Evolutionary conservation across 2,888 invertebrate species (phyloP).

Genomic region (Mesopsocus fuscifrons): DNA sequence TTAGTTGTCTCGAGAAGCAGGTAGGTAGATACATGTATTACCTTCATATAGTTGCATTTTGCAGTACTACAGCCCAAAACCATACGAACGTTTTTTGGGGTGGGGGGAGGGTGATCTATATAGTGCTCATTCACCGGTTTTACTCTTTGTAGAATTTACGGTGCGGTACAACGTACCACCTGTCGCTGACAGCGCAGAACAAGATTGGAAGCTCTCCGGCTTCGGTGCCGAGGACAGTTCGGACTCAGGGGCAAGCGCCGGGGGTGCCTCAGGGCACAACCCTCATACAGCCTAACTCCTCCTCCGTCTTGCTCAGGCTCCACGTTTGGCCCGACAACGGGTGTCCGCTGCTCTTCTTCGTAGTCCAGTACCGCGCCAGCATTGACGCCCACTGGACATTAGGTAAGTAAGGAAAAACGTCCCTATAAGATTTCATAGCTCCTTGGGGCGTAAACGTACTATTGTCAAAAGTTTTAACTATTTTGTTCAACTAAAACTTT

Average conservation of each 20-base stretch:
- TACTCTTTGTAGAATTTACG: constrained; percentile 33
- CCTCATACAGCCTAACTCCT: constrained; percentile 49
- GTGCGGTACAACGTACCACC: constrained; percentile 54
- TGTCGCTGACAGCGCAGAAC: constrained; percentile 48
- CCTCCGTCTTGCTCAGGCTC: constrained; percentile 41
- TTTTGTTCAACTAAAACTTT: constrained; percentile 1
- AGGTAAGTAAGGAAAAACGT: constrained; percentile 26
- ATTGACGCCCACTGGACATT: constrained; percentile 47
- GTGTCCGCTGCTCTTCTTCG: constrained; percentile 46
- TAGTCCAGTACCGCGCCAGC: constrained; percentile 44
- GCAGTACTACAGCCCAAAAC: too few species aligned
- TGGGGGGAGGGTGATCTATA: too few species aligned
- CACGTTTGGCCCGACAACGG: constrained; percentile 58
- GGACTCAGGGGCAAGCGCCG: constrained; percentile 52
- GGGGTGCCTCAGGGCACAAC: constrained; percentile 41
- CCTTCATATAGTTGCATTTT: too few species aligned
- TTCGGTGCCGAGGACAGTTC: constrained; percentile 44
- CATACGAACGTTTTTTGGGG: too few species aligned
- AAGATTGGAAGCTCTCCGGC: constrained; percentile 50
- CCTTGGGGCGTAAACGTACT: too few species aligned
- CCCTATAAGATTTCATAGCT: too few species aligned
- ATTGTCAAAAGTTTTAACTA: too few species aligned
- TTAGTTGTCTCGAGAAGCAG: too few species aligned
- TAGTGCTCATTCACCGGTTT: too few species aligned
- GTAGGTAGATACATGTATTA: too few species aligned